Evolutionary conservation across 2,888 invertebrate genomes (phyloP).

Genomic region (Escarpia spicata): DNA sequence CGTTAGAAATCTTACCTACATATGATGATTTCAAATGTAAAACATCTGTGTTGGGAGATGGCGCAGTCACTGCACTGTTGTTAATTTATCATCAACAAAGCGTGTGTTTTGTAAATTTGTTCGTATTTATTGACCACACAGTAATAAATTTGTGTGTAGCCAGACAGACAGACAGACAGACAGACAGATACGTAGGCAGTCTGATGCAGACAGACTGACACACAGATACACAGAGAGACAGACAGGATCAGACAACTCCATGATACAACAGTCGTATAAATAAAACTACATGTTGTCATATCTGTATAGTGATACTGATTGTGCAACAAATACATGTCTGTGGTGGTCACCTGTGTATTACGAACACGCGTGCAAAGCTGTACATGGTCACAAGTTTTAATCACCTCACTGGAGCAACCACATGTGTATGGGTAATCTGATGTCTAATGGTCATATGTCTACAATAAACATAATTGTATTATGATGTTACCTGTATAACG

Average conservation of each 20-base stretch:
- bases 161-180: neutral
- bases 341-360: neutral
- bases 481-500: neutral
- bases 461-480: neutral
- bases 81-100: neutral
- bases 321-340: neutral
- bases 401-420: neutral
- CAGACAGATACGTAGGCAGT: neutral
- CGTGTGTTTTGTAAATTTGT: neutral
- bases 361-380: neutral
- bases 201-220: neutral
- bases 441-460: neutral
- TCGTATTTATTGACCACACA: neutral
- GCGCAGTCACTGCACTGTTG: no score
- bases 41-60: no score
- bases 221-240: neutral
- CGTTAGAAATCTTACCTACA: no score
- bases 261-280: neutral
- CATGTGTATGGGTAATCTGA: neutral
- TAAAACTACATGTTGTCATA: no score
- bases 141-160: neutral
- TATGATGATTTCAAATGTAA: no score
- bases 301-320: no score
- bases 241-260: neutral
- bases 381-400: neutral